Conservation (phyloP, 2,888 invertebrate species). For the Coelopa pilipes region DNA sequence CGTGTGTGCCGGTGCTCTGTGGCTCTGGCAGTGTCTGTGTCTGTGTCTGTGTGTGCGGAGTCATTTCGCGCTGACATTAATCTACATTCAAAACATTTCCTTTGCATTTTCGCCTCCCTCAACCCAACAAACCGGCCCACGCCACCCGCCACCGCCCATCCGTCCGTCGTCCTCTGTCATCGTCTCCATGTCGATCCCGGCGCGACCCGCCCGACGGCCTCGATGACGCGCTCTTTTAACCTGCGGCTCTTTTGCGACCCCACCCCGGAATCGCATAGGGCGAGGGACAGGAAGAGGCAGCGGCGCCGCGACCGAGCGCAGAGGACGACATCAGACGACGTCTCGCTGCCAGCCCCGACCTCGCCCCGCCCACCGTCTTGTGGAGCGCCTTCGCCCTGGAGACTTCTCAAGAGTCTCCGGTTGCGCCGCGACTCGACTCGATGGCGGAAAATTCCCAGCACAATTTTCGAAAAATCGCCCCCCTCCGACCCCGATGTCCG, state of each 20-base stretch:
- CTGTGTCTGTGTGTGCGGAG: constrained; percentile 19
- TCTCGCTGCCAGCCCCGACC: not conserved
- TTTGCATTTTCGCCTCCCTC: not conserved
- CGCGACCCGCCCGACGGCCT: constrained; percentile 21
- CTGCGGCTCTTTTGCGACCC: constrained; percentile 29
- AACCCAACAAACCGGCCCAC: no score
- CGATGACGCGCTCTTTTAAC: constrained; percentile 36
- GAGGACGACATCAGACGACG: not conserved
- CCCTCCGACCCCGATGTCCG: no score
- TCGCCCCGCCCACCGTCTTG: no score
- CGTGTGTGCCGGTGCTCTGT: no score
- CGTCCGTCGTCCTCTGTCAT: not conserved
- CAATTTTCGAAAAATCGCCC: no score
- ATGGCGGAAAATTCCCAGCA: no score
- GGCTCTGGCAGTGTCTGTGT: no score
- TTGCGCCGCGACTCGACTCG: no score
- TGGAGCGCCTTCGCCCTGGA: not conserved
- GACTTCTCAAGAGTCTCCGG: not conserved
- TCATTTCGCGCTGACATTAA: constrained; percentile 39
- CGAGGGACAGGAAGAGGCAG: constrained; percentile 3
- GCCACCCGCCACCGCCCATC: not conserved
- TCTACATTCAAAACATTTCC: constrained; percentile 43
- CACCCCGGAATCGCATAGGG: no score
- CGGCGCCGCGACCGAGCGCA: not conserved
- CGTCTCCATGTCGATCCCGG: not conserved